Evolutionary conservation across 2,797 vertebrate species (phyloP), one percentile per base, ranked within the genome.

Genomic region (Semotilus atromaculatus): DNA sequence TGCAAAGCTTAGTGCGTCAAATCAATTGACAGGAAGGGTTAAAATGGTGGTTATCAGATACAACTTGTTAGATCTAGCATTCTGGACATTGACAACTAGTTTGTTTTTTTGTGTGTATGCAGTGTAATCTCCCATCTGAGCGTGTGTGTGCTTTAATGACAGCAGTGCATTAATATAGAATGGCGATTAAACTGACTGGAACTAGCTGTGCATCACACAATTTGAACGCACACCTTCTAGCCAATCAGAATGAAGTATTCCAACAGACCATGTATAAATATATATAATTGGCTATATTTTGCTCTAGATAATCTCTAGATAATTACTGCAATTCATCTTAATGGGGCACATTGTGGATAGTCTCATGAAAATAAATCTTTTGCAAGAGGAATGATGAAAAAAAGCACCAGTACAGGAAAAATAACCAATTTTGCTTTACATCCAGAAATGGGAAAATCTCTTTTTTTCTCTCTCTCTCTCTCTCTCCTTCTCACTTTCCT

Each of bases 381-480:
- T 4, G 14, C 74, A 60, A 77, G 34, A 77, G 74, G 40, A 76
- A 64, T 80, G 64, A 75, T 53, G 74, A 84, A 21, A 36, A 87
- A 70, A 88, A 72, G 23, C n/a, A n/a, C n/a, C n/a, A n/a, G n/a
- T n/a, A n/a, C 81, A 88, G 72, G 64, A 86, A 89, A 86, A 88
- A 43, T 55, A 82, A 72, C 31, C 60, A 51, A 66, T 60, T 70
- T 58, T 19, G 67, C 79, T 83, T 62, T 58, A 82, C 19, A 80
- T 72, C 75, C 84, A 82, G 68, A 86, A 84, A 84, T 36, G 43
- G 66, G 45, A 31, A 53, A 75, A 85, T 79, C 70, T 74, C 62
- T 71, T n/a, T 38, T 45, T 84, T 36, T 48, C 14, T 45, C 14
- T 48, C 14, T 48, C 45, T 45, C 4, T 16, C 60, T 36, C 68